Conservation (phyloP, 2,888 invertebrate species). For the Bombylius major region DNA sequence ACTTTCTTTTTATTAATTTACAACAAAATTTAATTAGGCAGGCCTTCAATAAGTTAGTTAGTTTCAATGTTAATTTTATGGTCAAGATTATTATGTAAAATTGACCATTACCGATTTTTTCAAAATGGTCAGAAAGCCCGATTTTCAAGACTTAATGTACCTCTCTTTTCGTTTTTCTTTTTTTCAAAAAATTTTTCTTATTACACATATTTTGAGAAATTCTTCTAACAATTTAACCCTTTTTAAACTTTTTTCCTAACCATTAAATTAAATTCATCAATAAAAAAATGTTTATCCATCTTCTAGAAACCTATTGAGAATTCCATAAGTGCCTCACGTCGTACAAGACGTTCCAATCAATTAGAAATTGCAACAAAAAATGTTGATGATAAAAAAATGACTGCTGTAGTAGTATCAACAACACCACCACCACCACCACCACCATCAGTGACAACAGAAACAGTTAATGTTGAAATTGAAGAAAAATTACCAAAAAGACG, state of each 20-base stretch:
- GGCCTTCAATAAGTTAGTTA: no score
- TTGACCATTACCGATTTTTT: neutral
- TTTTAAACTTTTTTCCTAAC: neutral
- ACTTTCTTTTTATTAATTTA: no score
- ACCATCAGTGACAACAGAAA: slow-evolving; percentile 6
- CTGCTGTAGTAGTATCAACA: neutral
- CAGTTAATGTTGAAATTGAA: neutral
- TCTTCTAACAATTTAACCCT: no score
- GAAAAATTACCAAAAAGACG: slow-evolving; percentile 15
- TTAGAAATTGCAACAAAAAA: neutral
- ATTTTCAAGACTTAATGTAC: no score
- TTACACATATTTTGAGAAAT: no score
- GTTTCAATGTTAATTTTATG: no score
- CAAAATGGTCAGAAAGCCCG: no score
- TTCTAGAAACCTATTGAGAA: neutral
- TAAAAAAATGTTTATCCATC: neutral
- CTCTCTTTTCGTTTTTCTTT: no score
- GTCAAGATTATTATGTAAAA: no score
- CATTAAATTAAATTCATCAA: neutral
- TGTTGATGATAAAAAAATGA: neutral
- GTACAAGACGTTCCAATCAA: neutral
- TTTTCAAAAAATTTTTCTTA: no score
- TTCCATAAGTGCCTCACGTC: neutral
- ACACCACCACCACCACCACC: slow-evolving; percentile 12
- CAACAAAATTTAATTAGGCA: no score